Evolutionary conservation across 1,140 invertebrate species (phyloP).

Genomic region (Drosophila fuyamai): DNA sequence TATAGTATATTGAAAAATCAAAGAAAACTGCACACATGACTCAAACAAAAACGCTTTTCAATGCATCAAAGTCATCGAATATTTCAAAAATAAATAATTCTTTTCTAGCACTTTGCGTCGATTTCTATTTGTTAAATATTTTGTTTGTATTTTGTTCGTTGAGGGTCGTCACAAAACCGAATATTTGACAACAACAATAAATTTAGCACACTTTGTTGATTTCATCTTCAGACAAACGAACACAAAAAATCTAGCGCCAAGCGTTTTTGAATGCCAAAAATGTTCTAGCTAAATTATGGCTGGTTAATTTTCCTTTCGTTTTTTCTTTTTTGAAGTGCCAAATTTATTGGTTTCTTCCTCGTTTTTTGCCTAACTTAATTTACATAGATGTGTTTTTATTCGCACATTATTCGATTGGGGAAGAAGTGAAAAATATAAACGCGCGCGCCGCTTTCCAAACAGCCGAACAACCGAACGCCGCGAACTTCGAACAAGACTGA

Average conservation of each 20-base stretch:
- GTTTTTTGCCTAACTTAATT: slow-evolving; percentile 20
- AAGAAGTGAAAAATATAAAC: slow-evolving; percentile 25
- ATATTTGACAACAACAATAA: slow-evolving; percentile 51
- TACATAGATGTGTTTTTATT: slow-evolving; percentile 52
- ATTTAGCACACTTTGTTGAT: slow-evolving; percentile 63
- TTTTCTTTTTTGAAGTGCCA: slow-evolving; percentile 22
- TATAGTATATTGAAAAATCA: slow-evolving; percentile 1
- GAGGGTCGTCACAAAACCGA: slow-evolving; percentile 33
- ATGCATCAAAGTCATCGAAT: slow-evolving; percentile 23
- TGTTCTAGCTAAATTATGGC: slow-evolving; percentile 36
- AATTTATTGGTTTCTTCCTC: slow-evolving; percentile 25
- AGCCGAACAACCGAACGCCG: slow-evolving; percentile 74
- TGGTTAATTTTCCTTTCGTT: slow-evolving; percentile 23
- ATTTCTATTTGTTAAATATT: slow-evolving; percentile 29
- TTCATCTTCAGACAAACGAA: slow-evolving; percentile 20
- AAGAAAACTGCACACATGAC: slow-evolving; percentile 18
- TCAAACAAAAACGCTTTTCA: slow-evolving; percentile 12
- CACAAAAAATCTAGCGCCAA: slow-evolving; percentile 30
- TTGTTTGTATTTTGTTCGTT: slow-evolving; percentile 22
- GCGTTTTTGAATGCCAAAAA: slow-evolving; percentile 34
- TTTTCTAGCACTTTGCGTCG: slow-evolving; percentile 31
- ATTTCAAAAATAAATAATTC: slow-evolving; percentile 11
- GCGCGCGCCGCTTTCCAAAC: slow-evolving; percentile 57
- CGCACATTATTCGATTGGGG: slow-evolving; percentile 29
- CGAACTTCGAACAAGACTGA: slow-evolving; percentile 80